phyloP scores from a whole-genome alignment of 2,797 vertebrate species.

The Florisuga fusca region DNA sequence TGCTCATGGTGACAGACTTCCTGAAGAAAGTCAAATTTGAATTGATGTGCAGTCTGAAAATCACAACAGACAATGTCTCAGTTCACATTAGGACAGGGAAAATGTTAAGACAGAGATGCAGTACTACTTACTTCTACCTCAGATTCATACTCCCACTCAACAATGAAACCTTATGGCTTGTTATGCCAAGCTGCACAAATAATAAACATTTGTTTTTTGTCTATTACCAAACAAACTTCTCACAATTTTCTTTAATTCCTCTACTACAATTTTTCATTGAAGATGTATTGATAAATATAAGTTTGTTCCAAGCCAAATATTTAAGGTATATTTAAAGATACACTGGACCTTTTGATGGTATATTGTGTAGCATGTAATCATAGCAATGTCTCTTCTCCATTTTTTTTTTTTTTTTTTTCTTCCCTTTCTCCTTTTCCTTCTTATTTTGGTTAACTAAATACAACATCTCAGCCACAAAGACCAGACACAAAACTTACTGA shows the following conservation, averaged over 20 bases:
- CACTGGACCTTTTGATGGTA: background rate
- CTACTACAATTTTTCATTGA: background rate
- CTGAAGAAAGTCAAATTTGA: slow-evolving; percentile 97
- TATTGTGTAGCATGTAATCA: background rate
- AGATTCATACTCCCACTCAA: background rate
- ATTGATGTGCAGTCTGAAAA: slow-evolving; percentile 88
- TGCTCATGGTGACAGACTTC: slow-evolving; percentile 98
- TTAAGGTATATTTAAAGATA: background rate
- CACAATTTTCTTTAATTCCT: background rate
- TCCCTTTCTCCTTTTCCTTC: background rate
- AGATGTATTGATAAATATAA: background rate
- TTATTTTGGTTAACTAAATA: background rate
- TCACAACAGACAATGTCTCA: background rate
- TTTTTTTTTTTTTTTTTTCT: background rate
- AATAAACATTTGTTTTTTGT: background rate
- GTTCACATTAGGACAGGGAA: background rate
- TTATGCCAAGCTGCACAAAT: background rate
- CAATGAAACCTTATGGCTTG: accelerated
- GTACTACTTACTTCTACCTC: background rate
- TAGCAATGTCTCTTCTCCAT: background rate
- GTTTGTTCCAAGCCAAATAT: background rate
- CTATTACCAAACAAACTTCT: background rate
- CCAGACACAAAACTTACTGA: background rate
- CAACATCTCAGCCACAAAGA: background rate
- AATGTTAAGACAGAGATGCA: background rate